Conservation (phyloP, 37 sponge, comb jelly and placozoan species). For the Chondrosia reniformis region DNA sequence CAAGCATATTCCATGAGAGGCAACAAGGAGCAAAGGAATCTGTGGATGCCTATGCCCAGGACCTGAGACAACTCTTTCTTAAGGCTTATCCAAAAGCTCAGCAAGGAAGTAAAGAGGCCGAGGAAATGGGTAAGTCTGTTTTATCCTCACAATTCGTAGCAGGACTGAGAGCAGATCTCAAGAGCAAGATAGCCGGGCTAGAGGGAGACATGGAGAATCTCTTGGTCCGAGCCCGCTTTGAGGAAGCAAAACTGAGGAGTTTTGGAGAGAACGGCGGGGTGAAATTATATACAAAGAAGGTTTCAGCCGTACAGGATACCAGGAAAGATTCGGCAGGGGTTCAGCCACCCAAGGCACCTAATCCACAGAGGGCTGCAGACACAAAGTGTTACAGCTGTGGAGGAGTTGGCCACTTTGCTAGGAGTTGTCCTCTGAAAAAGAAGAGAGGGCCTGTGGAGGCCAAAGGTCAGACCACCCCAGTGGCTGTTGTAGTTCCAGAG, state of each 20-base stretch:
- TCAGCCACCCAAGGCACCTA: too few species aligned
- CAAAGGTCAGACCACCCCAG: neutral
- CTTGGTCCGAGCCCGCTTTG: conserved; percentile 23
- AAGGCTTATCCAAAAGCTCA: conserved; percentile 15
- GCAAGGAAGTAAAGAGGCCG: conserved; percentile 23
- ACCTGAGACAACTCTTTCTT: conserved; percentile 25
- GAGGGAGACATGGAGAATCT: conserved; percentile 29
- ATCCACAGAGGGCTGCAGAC: too few species aligned
- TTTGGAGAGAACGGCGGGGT: too few species aligned
- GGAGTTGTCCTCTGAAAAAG: neutral
- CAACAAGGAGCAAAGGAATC: conserved; percentile 32
- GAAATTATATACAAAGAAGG: too few species aligned
- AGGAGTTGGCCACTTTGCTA: neutral
- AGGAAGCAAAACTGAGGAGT: conserved; percentile 39
- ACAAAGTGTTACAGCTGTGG: conserved; percentile 6
- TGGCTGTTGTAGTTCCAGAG: neutral
- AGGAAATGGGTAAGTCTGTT: conserved; percentile 29
- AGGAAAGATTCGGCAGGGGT: too few species aligned
- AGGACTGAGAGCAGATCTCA: conserved; percentile 16
- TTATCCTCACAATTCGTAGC: conserved; percentile 33
- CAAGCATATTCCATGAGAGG: conserved; percentile 42
- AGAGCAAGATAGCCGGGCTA: conserved; percentile 14
- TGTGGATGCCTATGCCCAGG: conserved; percentile 54
- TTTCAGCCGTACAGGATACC: too few species aligned
- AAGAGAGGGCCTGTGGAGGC: neutral